A percentile compares a stretch with the other conserved stretches of the same genome.
phyloP scores from a whole-genome alignment of 2,113 vertebrate species.

The Naja naja region DNA sequence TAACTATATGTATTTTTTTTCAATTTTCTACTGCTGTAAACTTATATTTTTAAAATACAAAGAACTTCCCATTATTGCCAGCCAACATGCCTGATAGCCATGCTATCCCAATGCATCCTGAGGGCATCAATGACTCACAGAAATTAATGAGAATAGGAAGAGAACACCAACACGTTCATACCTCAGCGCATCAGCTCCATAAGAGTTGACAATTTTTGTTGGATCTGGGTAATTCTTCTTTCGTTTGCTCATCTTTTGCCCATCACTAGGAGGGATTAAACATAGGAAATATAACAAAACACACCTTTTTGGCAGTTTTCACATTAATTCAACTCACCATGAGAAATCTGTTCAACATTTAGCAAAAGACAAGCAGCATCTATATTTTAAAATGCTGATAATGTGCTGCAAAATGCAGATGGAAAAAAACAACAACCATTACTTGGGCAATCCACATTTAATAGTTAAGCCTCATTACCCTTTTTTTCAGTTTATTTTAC shows the following conservation, averaged over 20 bases:
- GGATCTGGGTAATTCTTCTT: constrained; percentile 99
- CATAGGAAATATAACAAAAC: not conserved
- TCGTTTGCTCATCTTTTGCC: constrained; percentile 98
- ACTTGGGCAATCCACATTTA: not conserved
- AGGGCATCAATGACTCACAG: not conserved
- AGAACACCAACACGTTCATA: constrained; percentile 46
- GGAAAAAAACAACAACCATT: not conserved
- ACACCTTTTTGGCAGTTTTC: not conserved
- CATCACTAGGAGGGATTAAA: constrained; percentile 79
- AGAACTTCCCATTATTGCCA: not conserved
- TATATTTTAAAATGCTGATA: not conserved
- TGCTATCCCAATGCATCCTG: not conserved
- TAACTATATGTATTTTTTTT: not conserved
- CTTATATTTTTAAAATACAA: not conserved
- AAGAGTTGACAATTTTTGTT: constrained; percentile 78
- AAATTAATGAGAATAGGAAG: not conserved
- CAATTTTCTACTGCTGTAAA: not conserved
- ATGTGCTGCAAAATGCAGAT: not conserved
- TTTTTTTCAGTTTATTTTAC: not conserved
- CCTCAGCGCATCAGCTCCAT: constrained; percentile 95
- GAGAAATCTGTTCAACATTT: not conserved
- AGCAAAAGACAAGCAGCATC: not conserved
- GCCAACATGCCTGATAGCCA: not conserved
- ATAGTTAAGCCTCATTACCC: not conserved
- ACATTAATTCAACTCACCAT: constrained; percentile 4